Evolutionary conservation across 2,113 vertebrate genomes (phyloP).

Genomic region (Crypturellus undulatus): DNA sequence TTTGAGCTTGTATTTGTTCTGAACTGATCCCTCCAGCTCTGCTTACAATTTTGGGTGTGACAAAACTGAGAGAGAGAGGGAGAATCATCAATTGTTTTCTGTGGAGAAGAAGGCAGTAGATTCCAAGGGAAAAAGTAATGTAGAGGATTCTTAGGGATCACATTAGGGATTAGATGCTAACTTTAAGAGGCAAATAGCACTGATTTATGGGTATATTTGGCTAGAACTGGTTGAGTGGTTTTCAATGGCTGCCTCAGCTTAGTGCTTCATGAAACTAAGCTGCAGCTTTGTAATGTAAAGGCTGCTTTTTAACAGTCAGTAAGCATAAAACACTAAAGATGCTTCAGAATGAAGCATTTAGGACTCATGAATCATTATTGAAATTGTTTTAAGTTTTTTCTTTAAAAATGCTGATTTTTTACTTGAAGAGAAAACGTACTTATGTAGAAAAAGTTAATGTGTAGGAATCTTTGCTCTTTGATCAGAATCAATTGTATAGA

Average conservation of each 20-base stretch:
- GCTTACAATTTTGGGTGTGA: slow-evolving; percentile 24
- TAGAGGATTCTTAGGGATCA: neutral
- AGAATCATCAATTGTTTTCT: neutral
- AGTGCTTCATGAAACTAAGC: neutral
- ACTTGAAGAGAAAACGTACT: neutral
- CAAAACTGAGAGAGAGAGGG: neutral
- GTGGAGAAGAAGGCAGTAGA: neutral
- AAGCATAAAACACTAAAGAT: neutral
- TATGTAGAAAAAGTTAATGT: neutral
- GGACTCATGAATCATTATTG: neutral
- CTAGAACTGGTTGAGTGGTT: slow-evolving; percentile 38
- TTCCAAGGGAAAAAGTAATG: neutral
- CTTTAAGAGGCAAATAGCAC: slow-evolving; percentile 7
- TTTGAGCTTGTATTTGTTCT: slow-evolving; percentile 28
- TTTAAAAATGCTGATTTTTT: neutral
- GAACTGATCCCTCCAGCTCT: neutral
- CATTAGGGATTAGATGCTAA: neutral
- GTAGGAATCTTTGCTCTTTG: neutral
- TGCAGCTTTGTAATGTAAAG: slow-evolving; percentile 8
- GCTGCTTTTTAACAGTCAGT: neutral
- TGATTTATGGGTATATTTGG: slow-evolving; percentile 51
- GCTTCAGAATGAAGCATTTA: neutral
- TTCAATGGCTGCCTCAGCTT: slow-evolving; percentile 36
- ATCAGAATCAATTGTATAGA: too few relatives aligned
- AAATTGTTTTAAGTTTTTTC: neutral